Evolutionary conservation across 2,888 invertebrate species (phyloP), one percentile per base, ranked within the genome.

Genomic region (Actias luna): DNA sequence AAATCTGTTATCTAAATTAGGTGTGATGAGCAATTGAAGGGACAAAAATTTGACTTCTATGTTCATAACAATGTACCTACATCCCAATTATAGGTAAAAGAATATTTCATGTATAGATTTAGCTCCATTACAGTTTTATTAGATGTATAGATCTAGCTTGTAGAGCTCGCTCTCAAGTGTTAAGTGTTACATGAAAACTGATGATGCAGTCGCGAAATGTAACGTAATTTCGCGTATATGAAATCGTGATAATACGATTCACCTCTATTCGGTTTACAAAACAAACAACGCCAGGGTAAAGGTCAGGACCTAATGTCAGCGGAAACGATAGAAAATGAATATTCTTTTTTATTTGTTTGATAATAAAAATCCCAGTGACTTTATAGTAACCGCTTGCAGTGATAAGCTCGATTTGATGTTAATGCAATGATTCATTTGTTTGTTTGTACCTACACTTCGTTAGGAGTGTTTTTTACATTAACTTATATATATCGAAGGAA

Each of bases 131-230:
- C n/a, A n/a, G n/a, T n/a, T n/a, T n/a, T n/a, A n/a, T n/a, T n/a
- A n/a, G n/a, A n/a, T n/a, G n/a, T n/a, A n/a, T n/a, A n/a, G n/a
- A n/a, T n/a, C n/a, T n/a, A n/a, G n/a, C n/a, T n/a, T n/a, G n/a
- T n/a, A n/a, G n/a, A n/a, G n/a, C n/a, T 60, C 46, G 22, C 31
- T 7, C 31, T 18, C 33, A 25, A 52, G 50, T 46, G 60, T 33
- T 50, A 60, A 60, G 12, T 60, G 35, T 52, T 60, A 50, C 50
- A 60, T 35, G 46, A 60, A 33, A 36, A 39, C 16, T 39, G 42
- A 57, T 61, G 39, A 55, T 55, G 29, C 18, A 55, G 42, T 62
- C 42, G 61, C 61, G 61, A 62, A 62, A 58, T 58, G 25, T 22
- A 22, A 29, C 29, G 42, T 42, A 62, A 62, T 46, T 42, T 58